These are phyloP conservation scores for Spatula clypeata DNA, from an alignment of 2,797 vertebrate genomes.

Conservation along the genomic window DNA sequence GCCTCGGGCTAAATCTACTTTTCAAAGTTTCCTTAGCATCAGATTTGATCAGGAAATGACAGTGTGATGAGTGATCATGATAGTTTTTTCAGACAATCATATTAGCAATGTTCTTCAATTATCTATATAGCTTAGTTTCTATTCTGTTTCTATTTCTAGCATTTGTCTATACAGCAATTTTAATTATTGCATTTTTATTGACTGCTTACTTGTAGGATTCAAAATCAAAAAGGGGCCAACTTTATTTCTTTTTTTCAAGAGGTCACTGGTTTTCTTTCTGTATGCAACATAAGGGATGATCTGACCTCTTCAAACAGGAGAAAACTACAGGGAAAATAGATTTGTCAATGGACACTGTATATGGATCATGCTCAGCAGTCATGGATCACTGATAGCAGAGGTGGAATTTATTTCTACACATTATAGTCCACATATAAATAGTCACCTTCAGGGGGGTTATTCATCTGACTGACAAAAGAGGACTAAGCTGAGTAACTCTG, in stretches of 20 bases:
- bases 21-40: background rate
- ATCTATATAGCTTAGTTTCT: background rate
- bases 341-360: background rate
- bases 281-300: background rate
- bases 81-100: background rate
- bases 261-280: background rate
- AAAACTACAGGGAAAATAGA: background rate
- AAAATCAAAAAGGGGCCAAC: background rate
- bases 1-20: background rate
- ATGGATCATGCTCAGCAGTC: background rate
- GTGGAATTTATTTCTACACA: background rate
- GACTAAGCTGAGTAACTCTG: background rate
- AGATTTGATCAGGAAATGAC: background rate
- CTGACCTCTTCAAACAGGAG: background rate
- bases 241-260: background rate
- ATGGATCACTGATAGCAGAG: background rate
- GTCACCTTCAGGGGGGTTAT: background rate
- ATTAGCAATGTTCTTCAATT: background rate
- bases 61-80: background rate
- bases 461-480: background rate
- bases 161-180: background rate
- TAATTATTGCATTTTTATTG: background rate
- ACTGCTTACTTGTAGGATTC: background rate
- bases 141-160: no score
- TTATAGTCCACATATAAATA: background rate